Evolutionary conservation across 2,888 invertebrate species (phyloP), one percentile per base, ranked within the genome.

Genomic region (Lycaena phlaeas): DNA sequence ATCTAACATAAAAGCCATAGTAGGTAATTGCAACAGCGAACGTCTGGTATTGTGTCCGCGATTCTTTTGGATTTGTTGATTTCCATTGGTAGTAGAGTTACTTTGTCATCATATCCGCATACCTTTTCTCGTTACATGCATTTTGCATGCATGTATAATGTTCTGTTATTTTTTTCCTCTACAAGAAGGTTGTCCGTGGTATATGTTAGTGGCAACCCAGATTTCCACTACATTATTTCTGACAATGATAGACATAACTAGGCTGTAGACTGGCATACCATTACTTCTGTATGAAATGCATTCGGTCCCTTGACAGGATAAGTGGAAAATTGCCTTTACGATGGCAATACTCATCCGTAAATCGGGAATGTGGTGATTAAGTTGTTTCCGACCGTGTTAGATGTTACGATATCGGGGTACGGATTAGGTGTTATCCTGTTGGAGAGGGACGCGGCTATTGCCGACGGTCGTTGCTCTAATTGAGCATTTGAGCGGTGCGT

Each of bases 401-500:
- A 41, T 12, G 22, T 12, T 18, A 36, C 14, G 36, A 44, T 15
- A 37, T 39, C 38, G 34, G 18, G 40, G 43, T 38, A 45, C 45
- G 43, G 43, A 42, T 45, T 45, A 46, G 41, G 45, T 42, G 64
- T 61, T 63, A 64, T 67, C 63, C 66, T 54, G 59, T 58, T 60
- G 58, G 61, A 53, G 63, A 67, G 70, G 67, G 59, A 64, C 64
- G 66, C 74, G 58, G 64, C 64, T 64, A 69, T 71, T 68, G 65
- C 64, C 68, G 76, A 59, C 78, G 75, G 76, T 74, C 78, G 76
- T 79, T 66, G 60, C 58, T 65, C 63, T 66, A 82, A 84, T 84
- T 82, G 82, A 81, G 72, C 78, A 75, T 77, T 79, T 79, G 76
- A 73, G 70, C 69, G 63, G 69, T 75, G 75, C 82, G 82, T 82